Conservation (phyloP, 2,888 invertebrate species). For the Trichogramma evanescens region DNA sequence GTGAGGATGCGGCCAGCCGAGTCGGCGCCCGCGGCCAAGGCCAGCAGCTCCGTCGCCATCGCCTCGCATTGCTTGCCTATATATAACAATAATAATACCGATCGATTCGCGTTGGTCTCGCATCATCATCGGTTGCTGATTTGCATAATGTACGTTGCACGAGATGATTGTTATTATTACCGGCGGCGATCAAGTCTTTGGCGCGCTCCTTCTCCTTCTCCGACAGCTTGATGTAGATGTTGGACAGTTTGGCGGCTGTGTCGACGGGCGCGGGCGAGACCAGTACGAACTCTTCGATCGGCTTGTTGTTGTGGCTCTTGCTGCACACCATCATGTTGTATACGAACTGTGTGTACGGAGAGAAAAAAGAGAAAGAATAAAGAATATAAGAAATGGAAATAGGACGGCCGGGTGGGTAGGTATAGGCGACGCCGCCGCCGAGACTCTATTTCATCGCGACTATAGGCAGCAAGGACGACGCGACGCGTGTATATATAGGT, state of each 20-base stretch:
- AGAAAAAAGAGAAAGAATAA: conserved; percentile 10
- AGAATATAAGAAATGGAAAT: neutral
- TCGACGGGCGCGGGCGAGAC: conserved; percentile 99
- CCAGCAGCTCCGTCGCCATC: conserved; percentile 94
- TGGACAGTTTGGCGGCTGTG: conserved; percentile 94
- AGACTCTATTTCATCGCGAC: no score
- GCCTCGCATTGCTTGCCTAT: conserved; percentile 79
- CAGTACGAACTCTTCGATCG: conserved; percentile 94
- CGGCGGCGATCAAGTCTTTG: conserved; percentile 90
- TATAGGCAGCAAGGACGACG: no score
- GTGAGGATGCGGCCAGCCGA: conserved; percentile 91
- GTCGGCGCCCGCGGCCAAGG: conserved; percentile 87
- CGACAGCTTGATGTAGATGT: conserved; percentile 79
- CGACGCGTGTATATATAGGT: no score
- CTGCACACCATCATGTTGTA: conserved; percentile 98
- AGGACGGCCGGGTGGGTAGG: neutral
- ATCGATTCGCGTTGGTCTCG: no score
- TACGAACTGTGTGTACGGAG: conserved; percentile 59
- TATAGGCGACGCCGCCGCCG: no score
- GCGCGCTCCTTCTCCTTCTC: conserved; percentile 97
- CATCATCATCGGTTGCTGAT: no score
- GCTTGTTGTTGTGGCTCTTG: conserved; percentile 90
- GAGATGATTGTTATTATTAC: conserved; percentile 37
- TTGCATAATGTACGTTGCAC: no score
- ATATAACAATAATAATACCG: neutral